Conservation (phyloP, 1,140 invertebrate genomes). For the Drosophila takahashii region DNA sequence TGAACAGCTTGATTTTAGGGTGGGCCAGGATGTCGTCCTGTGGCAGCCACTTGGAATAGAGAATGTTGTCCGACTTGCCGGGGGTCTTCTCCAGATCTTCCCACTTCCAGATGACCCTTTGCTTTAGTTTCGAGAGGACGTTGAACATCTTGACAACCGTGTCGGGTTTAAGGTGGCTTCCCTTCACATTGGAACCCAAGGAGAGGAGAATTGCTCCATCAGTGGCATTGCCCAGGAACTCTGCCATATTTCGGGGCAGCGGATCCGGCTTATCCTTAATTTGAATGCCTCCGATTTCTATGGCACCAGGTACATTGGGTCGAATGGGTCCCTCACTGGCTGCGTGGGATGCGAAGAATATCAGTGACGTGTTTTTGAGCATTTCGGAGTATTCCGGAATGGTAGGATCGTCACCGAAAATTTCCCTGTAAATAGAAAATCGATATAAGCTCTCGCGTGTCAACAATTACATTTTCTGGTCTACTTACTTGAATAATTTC, state of each 20-base stretch:
- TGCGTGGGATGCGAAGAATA: neutral
- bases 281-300: neutral
- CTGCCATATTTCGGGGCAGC: neutral
- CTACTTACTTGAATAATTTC: slow-evolving; percentile 1
- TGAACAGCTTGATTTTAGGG: neutral
- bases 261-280: slow-evolving; percentile 5
- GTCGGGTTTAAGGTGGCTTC: neutral
- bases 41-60: neutral
- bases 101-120: slow-evolving; percentile 5
- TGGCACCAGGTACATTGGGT: slow-evolving; percentile 1
- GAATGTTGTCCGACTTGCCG: neutral
- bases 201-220: neutral
- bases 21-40: slow-evolving; percentile 5
- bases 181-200: neutral
- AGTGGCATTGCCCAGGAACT: neutral
- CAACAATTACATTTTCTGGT: neutral
- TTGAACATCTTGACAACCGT: slow-evolving; percentile 9
- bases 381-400: slow-evolving; percentile 3
- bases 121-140: slow-evolving; percentile 1
- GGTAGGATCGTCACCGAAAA: neutral
- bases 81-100: neutral
- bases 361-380: neutral
- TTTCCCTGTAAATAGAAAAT: neutral
- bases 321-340: neutral
- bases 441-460: neutral